Evolutionary conservation across 2,797 vertebrate species (phyloP).

Genomic region (Alfaro cultratus): DNA sequence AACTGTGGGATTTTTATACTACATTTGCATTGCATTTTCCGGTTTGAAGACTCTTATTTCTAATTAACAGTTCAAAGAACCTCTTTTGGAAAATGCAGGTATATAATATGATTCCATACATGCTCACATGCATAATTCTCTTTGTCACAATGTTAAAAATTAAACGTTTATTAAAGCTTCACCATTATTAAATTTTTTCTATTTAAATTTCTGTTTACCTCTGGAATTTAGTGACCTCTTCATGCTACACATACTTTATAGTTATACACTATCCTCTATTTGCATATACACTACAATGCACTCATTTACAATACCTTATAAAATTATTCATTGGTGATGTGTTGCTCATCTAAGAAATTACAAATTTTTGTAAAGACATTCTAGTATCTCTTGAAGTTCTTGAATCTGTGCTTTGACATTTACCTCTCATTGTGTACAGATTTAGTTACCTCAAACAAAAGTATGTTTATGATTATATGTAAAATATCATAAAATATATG

Average conservation of each 20-base stretch:
- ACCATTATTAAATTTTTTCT: neutral
- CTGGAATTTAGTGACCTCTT: neutral
- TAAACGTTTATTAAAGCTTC: neutral
- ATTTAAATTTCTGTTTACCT: neutral
- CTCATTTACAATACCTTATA: neutral
- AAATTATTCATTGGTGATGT: neutral
- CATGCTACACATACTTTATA: neutral
- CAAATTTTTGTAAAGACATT: neutral
- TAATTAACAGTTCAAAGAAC: conserved; percentile 40
- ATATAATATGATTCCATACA: conserved; percentile 14
- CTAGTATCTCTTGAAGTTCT: neutral
- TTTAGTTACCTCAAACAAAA: neutral
- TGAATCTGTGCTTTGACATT: neutral
- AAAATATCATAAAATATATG: neutral
- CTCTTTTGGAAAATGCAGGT: conserved; percentile 37
- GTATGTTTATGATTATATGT: too few species aligned
- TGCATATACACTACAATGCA: neutral
- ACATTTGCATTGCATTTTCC: conserved; percentile 37
- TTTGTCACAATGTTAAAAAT: neutral
- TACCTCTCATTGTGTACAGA: neutral
- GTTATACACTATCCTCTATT: neutral
- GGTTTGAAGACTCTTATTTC: conserved; percentile 41
- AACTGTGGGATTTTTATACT: conserved; percentile 31
- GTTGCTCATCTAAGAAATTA: neutral
- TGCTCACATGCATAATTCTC: neutral